Evolutionary conservation across 2,888 invertebrate species (phyloP).

Genomic region (Hesperia comma): DNA sequence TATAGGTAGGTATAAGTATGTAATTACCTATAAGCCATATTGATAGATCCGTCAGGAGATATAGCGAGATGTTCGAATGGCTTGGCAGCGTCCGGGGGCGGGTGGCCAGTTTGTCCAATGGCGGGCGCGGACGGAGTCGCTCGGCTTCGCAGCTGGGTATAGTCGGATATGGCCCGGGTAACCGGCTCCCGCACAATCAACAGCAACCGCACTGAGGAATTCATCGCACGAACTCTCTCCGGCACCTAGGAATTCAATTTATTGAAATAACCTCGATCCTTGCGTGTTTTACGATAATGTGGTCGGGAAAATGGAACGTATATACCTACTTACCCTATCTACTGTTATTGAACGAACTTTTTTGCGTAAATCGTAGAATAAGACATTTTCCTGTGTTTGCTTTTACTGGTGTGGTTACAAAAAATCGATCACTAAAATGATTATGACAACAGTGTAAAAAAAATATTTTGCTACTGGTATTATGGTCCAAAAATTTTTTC

Average conservation of each 20-base stretch:
- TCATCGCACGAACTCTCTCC: slow-evolving; percentile 96
- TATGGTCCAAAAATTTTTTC: no score
- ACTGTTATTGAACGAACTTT: no score
- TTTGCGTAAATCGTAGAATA: no score
- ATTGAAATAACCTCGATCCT: not conserved
- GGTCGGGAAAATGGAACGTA: no score
- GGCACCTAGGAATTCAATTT: slow-evolving; percentile 87
- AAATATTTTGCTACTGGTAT: no score
- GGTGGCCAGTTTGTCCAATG: slow-evolving; percentile 68
- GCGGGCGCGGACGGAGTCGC: slow-evolving; percentile 89
- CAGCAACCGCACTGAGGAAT: slow-evolving; percentile 94
- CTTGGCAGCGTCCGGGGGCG: slow-evolving; percentile 75
- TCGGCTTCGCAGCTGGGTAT: slow-evolving; percentile 94
- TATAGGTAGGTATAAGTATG: no score
- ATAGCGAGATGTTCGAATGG: slow-evolving; percentile 93
- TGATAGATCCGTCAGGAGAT: slow-evolving; percentile 91
- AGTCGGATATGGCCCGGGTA: slow-evolving; percentile 97
- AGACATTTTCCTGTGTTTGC: no score
- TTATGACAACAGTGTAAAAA: no score
- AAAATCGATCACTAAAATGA: no score
- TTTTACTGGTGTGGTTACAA: no score
- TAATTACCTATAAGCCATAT: slow-evolving; percentile 88
- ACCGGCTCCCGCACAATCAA: slow-evolving; percentile 98
- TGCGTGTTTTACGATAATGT: no score
- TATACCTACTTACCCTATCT: no score